phyloP scores from a whole-genome alignment of 2,797 vertebrate species.

The Adelosebastes latens region DNA sequence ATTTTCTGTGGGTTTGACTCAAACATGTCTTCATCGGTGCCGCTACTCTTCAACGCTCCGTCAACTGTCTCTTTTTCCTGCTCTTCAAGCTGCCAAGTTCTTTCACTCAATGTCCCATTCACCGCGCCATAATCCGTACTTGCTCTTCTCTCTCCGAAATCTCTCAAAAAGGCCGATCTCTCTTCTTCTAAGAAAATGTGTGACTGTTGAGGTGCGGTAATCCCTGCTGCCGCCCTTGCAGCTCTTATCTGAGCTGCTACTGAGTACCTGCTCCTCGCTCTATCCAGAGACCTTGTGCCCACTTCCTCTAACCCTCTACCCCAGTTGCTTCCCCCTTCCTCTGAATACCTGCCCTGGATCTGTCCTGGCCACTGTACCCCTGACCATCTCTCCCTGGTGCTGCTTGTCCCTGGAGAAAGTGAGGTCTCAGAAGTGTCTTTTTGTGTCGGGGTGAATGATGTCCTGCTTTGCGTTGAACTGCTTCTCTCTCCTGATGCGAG shows the following conservation, averaged over 20 bases:
- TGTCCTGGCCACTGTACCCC: slow-evolving; percentile 36
- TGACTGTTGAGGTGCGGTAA: not conserved
- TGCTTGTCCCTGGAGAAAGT: slow-evolving; percentile 5
- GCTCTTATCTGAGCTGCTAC: slow-evolving; percentile 47
- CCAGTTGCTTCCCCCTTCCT: slow-evolving; percentile 12
- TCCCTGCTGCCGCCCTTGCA: slow-evolving; percentile 18
- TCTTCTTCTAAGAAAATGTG: slow-evolving; percentile 11
- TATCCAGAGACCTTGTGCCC: slow-evolving; percentile 73
- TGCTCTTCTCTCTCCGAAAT: not conserved
- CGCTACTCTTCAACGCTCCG: not conserved
- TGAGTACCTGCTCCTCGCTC: slow-evolving; percentile 58
- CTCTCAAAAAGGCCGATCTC: not conserved
- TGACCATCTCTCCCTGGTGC: slow-evolving; percentile 23
- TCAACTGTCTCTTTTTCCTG: not conserved
- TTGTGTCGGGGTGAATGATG: slow-evolving; percentile 23
- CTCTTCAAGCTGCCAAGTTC: not conserved
- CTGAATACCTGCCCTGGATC: slow-evolving; percentile 12
- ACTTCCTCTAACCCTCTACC: slow-evolving; percentile 11
- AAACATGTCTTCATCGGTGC: slow-evolving; percentile 58
- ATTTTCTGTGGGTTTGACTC: slow-evolving; percentile 38
- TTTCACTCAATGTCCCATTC: not conserved
- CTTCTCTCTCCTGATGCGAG: slow-evolving; percentile 49
- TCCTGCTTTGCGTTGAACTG: slow-evolving; percentile 22
- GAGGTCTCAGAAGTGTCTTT: slow-evolving; percentile 27
- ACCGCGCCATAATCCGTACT: not conserved